These are phyloP conservation scores for Caenorhabditis virilis DNA, from an alignment of 2,888 invertebrate species.

Conservation along the genomic window DNA sequence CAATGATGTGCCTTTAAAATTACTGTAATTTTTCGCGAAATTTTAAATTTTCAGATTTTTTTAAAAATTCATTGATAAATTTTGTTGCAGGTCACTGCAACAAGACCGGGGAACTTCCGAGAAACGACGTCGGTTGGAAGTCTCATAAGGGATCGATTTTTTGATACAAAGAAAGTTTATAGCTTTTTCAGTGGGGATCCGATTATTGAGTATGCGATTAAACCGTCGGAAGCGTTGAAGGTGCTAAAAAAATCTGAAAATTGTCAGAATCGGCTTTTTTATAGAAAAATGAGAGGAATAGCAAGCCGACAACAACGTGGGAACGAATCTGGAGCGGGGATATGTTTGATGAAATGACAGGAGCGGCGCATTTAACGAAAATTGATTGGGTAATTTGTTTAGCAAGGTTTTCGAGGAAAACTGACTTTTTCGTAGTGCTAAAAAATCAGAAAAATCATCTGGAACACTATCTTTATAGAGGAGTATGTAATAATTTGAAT, in stretches of 20 bases:
- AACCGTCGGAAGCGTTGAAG: slow-evolving; percentile 3
- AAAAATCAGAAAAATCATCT: too few relatives aligned
- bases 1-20: too few relatives aligned
- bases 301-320: slow-evolving; percentile 6
- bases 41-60: too few relatives aligned
- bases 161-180: slow-evolving; percentile 12
- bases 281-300: not conserved
- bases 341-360: slow-evolving; percentile 27
- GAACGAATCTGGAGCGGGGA: slow-evolving; percentile 35
- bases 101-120: slow-evolving; percentile 28
- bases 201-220: slow-evolving; percentile 16
- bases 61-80: not conserved
- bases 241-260: not conserved
- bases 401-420: too few relatives aligned
- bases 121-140: slow-evolving; percentile 33
- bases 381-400: slow-evolving; percentile 29
- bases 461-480: too few relatives aligned
- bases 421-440: too few relatives aligned
- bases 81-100: slow-evolving; percentile 23
- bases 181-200: not conserved
- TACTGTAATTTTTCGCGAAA: too few relatives aligned
- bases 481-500: too few relatives aligned
- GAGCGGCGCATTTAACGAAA: slow-evolving; percentile 23
- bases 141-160: slow-evolving; percentile 32
- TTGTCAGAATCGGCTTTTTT: not conserved